These are phyloP conservation scores for Mustela nigripes DNA, from an alignment of 2,113 vertebrate genomes.

Conservation along the genomic window DNA sequence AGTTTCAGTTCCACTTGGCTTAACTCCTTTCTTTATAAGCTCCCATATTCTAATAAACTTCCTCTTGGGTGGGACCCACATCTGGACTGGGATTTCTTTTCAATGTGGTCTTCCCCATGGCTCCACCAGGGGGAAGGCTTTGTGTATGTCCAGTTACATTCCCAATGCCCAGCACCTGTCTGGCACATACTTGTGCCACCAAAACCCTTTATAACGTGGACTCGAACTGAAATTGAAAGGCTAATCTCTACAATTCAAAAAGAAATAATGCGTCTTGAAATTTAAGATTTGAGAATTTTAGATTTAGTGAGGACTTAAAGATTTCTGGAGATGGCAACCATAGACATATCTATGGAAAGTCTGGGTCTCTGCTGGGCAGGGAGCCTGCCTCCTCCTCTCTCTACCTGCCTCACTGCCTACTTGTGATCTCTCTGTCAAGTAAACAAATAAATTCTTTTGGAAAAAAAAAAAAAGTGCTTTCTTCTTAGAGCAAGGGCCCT, in stretches of 20 bases:
- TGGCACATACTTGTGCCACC: not conserved
- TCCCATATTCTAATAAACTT: not conserved
- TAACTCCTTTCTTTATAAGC: not conserved
- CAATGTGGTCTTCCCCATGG: not conserved
- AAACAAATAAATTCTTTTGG: no score
- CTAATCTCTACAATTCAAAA: not conserved
- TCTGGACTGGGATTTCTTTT: not conserved
- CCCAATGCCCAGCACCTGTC: not conserved
- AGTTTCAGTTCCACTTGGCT: not conserved
- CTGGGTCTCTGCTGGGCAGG: no score
- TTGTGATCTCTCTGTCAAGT: no score
- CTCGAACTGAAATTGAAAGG: not conserved
- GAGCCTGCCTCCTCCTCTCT: no score
- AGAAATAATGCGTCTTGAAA: not conserved
- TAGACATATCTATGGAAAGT: not conserved
- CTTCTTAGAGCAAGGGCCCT: not conserved
- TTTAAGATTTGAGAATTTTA: not conserved
- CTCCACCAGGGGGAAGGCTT: not conserved
- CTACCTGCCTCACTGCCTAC: no score
- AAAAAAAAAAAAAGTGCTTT: not conserved
- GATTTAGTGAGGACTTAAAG: not conserved
- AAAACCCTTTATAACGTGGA: not conserved
- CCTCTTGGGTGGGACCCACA: not conserved
- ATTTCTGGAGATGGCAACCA: constrained; percentile 24
- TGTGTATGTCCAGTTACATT: not conserved